phyloP scores from a whole-genome alignment of 1,140 invertebrate species.

The Eupristina koningsbergeri region DNA sequence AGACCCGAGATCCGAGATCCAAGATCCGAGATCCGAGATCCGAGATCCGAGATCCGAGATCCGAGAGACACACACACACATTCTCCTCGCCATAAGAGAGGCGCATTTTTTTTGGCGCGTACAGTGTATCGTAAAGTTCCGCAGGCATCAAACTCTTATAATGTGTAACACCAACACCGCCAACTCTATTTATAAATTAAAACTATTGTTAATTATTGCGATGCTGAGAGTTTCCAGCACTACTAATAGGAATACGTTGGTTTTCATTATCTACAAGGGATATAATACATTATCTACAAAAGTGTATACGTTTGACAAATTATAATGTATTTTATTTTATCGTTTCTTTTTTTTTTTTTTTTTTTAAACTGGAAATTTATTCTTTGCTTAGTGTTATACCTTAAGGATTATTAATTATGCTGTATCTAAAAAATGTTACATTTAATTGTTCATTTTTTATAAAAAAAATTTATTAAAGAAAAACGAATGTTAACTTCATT shows the following conservation, averaged over 20 bases:
- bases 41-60: too few species aligned
- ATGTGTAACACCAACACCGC: slow-evolving; percentile 18
- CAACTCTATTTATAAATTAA: slow-evolving; percentile 44
- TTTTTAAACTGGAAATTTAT: neutral
- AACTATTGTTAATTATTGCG: slow-evolving; percentile 26
- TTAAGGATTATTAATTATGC: neutral
- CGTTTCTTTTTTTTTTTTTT: too few species aligned
- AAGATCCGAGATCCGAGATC: too few species aligned
- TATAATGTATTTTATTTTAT: slow-evolving; percentile 10
- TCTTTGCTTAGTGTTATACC: neutral
- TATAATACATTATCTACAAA: slow-evolving; percentile 2
- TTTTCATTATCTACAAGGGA: neutral
- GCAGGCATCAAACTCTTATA: slow-evolving; percentile 35
- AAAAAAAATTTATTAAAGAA: slow-evolving; percentile 5
- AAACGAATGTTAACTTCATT: neutral
- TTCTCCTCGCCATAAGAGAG: neutral
- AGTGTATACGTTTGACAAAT: neutral
- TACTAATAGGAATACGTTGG: neutral
- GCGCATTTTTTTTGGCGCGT: slow-evolving; percentile 8
- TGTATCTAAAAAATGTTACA: neutral
- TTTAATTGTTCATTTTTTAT: slow-evolving; percentile 10
- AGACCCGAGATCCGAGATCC: too few species aligned
- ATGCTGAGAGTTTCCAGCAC: neutral
- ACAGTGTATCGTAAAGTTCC: slow-evolving; percentile 37
- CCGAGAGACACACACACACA: too few species aligned